A percentile compares a stretch with the other conserved stretches of the same genome.
These are phyloP conservation scores for Suricata suricatta DNA, from an alignment of 2,113 vertebrate genomes.

Conservation along the genomic window DNA sequence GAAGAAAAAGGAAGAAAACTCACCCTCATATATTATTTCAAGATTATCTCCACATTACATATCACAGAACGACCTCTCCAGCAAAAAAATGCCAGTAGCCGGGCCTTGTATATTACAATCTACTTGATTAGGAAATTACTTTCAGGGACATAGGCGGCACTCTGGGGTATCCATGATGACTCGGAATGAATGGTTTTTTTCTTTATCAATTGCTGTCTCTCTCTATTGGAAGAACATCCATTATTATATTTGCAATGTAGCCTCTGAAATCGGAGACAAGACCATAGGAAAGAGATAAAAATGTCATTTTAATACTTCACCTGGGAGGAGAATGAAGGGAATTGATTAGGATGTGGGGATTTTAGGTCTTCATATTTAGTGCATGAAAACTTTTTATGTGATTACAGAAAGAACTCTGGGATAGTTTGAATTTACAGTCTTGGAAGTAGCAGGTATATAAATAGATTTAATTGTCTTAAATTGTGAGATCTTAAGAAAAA, in stretches of 20 bases:
- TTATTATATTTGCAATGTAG: neutral
- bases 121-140: slow-evolving; percentile 18
- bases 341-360: neutral
- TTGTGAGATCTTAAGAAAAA: neutral
- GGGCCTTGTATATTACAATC: neutral
- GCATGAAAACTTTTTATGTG: neutral
- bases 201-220: neutral
- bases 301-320: neutral
- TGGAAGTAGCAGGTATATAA: neutral
- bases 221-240: neutral
- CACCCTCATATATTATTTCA: neutral
- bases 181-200: neutral
- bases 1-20: neutral
- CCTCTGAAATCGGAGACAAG: neutral
- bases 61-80: neutral
- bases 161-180: neutral
- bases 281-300: neutral
- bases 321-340: neutral
- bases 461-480: slow-evolving; percentile 19
- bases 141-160: neutral
- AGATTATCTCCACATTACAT: neutral
- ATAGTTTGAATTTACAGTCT: neutral
- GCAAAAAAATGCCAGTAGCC: neutral
- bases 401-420: neutral
- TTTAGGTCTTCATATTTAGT: slow-evolving; percentile 11